Base-by-base conservation (phyloP, 2,888 invertebrate species). In the Trissoscelio sp. region DNA sequence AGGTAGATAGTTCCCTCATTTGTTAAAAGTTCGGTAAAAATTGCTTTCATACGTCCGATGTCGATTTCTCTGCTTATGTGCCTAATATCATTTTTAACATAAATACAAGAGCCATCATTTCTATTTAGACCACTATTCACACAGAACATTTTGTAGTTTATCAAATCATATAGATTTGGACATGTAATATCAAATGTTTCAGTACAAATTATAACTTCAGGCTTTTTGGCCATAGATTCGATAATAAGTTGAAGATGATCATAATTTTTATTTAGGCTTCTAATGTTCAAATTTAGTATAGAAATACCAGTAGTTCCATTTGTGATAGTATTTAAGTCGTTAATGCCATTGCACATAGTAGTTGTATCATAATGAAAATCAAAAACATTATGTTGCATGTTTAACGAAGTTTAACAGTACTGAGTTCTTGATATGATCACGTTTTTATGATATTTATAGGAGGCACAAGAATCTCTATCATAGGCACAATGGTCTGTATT, bases 181-280 rank as follows among this genome's bases (percentile, higher is more conserved):
- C n/a, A 14, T 0, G 3, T 34, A 9, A 73, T 51, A 16, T 73
- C 14, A 24, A 37, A 53, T 0, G 62, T 73, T 42, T 73, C 73
- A n/a, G 72, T 39, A 51, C 46, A 72, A 7, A 72, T 16, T 5
- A 64, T 64, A 18, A 64, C n/a, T 12, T 64, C 62, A 2, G 62
- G 62, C 4, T 12, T 64, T 18, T 7, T 34, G 28, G 11, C 24
- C 18, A 48, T n/a, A 11, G 62, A 6, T 3, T 22, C 34, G 22
- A 66, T 34, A 22, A 7, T 1, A 37, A 66, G 7, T n/a, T 66
- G 37, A 16, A 66, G 16, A 3, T 66, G n/a, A 7, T 51, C 46
- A 20, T n/a, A 22, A 22, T 66, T 48, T 37, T 66, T 66, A 14
- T 22, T 22, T 12, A 66, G 22, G 22, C 64, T 66, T 66, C 64